phyloP scores from a whole-genome alignment of 2,797 vertebrate genomes.

The Sandelia bainsii region DNA sequence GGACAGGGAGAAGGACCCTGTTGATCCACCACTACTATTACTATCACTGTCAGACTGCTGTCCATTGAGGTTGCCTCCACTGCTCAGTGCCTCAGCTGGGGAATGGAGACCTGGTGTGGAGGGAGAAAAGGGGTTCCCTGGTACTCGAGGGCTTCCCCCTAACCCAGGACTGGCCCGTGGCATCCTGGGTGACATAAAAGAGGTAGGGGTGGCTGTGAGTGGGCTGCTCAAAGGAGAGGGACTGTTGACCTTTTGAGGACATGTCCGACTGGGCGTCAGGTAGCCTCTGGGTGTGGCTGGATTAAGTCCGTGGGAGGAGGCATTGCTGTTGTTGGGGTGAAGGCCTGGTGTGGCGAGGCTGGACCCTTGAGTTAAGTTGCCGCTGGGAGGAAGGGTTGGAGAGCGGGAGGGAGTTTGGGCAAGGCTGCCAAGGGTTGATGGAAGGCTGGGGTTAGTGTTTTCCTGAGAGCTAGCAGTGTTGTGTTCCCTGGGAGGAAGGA shows the following conservation, averaged over 20 bases:
- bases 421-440: constrained; percentile 85
- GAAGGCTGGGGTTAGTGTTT: constrained; percentile 91
- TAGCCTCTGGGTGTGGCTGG: constrained; percentile 77
- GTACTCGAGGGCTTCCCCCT: constrained; percentile 86
- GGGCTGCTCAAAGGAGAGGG: constrained; percentile 90
- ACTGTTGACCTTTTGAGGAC: constrained; percentile 84
- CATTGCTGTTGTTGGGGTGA: constrained; percentile 86
- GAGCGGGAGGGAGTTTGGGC: constrained; percentile 86
- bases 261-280: constrained; percentile 88
- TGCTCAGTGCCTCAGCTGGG: constrained; percentile 72
- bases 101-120: constrained; percentile 83
- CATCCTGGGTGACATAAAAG: constrained; percentile 92
- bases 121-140: constrained; percentile 91
- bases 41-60: constrained; percentile 77
- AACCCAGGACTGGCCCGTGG: constrained; percentile 89
- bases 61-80: constrained; percentile 73
- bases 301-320: constrained; percentile 77
- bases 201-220: constrained; percentile 88
- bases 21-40: constrained; percentile 40
- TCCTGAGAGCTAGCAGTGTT: constrained; percentile 95
- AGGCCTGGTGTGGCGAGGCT: constrained; percentile 76
- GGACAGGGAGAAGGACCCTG: constrained; percentile 84
- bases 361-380: constrained; percentile 84
- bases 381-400: constrained; percentile 84
- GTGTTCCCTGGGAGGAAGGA: constrained; percentile 88